Evolutionary conservation across 2,888 invertebrate genomes (phyloP), one percentile per base, ranked within the genome.

Genomic region (Athalia cordata): DNA sequence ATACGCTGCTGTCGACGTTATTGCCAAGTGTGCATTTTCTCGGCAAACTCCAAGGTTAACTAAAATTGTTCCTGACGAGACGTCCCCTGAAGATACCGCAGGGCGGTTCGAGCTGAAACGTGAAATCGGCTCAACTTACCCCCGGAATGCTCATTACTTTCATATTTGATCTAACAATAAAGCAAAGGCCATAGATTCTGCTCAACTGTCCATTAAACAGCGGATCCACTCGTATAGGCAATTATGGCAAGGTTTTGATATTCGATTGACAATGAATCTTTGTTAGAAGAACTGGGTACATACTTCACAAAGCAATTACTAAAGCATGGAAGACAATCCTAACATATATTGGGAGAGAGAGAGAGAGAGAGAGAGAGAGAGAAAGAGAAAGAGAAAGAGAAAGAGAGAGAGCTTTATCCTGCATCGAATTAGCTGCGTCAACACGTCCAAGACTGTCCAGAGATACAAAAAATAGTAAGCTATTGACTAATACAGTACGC

Each of bases 401-500:
- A 43, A 47, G 72, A 77, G 50, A 47, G 64, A 77, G 57, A 65
- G 65, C 66, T 70, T 66, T 61, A 67, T 77, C 76, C 68, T 61
- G 49, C 65, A 79, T 81, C 78, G 64, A 75, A 79, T 77, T 80
- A 78, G 79, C 82, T 80, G 82, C 82, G 79, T 81, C 81, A 59
- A 62, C 55, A 79, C 82, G 81, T 85, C 84, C 83, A 84, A 84
- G 79, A 80, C 80, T 80, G 83, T 83, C 81, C 81, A 81, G 67
- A 74, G 75, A 61, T 50, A 68, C 66, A 78, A 77, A 57, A 75
- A 75, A 59, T 80, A 80, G 76, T 78, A 82, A 81, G 82, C 81
- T 84, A 80, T 83, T 82, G 82, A 83, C 84, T 82, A 77, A 68
- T 86, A 84, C 82, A 83, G 84, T 82, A 82, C 84, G 84, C 85